Conservation (phyloP, 2,797 vertebrate species). For the Gadopsis bispinosus region DNA sequence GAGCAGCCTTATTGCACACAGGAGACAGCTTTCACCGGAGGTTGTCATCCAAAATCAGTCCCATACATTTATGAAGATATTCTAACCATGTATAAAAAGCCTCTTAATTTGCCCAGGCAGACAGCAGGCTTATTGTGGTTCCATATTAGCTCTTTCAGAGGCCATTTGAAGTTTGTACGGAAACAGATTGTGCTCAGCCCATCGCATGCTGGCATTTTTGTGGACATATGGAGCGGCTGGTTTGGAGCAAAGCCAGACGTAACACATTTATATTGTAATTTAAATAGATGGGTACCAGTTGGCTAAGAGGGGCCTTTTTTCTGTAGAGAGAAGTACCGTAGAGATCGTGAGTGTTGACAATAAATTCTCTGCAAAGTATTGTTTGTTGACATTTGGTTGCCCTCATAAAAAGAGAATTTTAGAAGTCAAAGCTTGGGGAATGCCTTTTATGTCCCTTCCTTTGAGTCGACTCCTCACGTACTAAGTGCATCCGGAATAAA, state of each 20-base stretch:
- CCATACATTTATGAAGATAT: conserved; percentile 26
- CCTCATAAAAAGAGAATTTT: conserved; percentile 11
- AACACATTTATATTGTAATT: conserved; percentile 4
- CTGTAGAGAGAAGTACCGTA: conserved; percentile 11
- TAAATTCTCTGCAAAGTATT: background rate
- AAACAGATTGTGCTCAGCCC: conserved; percentile 12
- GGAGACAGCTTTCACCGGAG: conserved; percentile 34
- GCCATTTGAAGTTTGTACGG: conserved; percentile 26
- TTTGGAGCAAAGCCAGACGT: conserved; percentile 17
- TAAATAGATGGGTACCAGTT: conserved; percentile 22
- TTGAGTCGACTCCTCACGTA: background rate
- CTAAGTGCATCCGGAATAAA: conserved; percentile 1
- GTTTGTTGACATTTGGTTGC: background rate
- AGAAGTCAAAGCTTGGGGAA: background rate
- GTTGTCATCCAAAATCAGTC: conserved; percentile 41
- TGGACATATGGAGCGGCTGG: background rate
- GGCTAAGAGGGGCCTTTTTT: background rate
- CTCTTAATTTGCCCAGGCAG: conserved; percentile 14
- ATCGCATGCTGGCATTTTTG: background rate
- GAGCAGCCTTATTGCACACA: conserved; percentile 68
- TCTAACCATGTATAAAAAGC: conserved; percentile 1
- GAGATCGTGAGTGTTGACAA: conserved; percentile 6
- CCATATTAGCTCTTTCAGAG: conserved; percentile 8
- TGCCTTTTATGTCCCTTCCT: conserved; percentile 17
- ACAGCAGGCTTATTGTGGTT: conserved; percentile 7